phyloP scores from a whole-genome alignment of 1,140 invertebrate genomes.

The Andricus grossulariae region DNA sequence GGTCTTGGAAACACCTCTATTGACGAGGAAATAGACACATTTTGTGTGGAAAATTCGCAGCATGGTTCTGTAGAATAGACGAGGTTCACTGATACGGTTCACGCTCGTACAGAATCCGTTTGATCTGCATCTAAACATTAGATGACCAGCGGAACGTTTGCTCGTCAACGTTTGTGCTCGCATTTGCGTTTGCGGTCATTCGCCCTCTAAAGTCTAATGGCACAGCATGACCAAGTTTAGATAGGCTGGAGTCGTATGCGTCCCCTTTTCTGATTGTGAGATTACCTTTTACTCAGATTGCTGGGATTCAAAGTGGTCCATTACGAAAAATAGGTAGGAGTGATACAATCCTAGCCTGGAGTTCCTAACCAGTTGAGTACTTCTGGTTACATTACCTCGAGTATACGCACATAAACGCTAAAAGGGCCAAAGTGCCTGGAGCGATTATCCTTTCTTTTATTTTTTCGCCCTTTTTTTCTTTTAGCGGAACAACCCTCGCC shows the following conservation, averaged over 20 bases:
- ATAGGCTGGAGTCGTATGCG: background rate
- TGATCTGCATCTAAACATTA: constrained; percentile 24
- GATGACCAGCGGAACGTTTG: constrained; percentile 25
- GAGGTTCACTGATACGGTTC: constrained; percentile 5
- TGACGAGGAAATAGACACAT: background rate
- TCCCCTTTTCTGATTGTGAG: constrained; percentile 15
- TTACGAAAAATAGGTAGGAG: constrained; percentile 18
- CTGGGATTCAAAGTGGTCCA: constrained; percentile 19
- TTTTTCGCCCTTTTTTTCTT: background rate
- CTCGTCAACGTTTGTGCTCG: constrained; percentile 22
- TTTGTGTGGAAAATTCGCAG: constrained; percentile 10
- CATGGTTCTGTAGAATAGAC: background rate
- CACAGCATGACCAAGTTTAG: constrained; percentile 22
- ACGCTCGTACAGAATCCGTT: constrained; percentile 7
- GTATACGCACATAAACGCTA: constrained; percentile 4
- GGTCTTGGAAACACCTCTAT: background rate
- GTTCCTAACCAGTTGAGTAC: background rate
- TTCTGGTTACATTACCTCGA: background rate
- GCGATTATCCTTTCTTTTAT: background rate
- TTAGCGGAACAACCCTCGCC: background rate
- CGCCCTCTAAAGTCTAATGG: constrained; percentile 2
- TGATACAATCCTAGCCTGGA: constrained; percentile 15
- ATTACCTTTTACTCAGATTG: constrained; percentile 5
- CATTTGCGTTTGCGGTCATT: constrained; percentile 15
- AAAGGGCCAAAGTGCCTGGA: background rate